Evolutionary conservation across 2,797 vertebrate species (phyloP).

Genomic region (Brachymystax lenok): DNA sequence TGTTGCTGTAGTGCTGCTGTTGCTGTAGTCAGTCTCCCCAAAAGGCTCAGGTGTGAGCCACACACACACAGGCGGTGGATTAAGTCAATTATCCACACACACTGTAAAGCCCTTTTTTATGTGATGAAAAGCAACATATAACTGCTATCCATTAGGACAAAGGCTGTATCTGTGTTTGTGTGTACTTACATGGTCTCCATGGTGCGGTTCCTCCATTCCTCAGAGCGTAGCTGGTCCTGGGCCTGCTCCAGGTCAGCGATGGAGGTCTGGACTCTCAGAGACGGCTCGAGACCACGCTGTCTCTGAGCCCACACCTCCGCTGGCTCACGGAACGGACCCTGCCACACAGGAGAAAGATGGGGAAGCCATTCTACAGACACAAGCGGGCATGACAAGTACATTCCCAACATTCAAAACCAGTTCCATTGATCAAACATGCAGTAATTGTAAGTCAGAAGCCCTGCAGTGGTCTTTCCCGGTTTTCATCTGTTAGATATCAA

Average conservation of each 20-base stretch:
- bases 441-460: background rate
- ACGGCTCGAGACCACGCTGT: constrained; percentile 81
- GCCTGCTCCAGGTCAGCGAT: constrained; percentile 71
- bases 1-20: background rate
- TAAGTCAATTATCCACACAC: background rate
- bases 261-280: constrained; percentile 76
- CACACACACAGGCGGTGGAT: background rate
- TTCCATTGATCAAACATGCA: constrained; percentile 19
- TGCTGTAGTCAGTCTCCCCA: background rate
- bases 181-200: constrained; percentile 75
- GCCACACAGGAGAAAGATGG: constrained; percentile 22
- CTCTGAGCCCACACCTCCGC: constrained; percentile 80
- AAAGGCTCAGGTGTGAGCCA: background rate
- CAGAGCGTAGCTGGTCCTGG: constrained; percentile 64
- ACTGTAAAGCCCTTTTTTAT: background rate
- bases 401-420: background rate
- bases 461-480: too few relatives aligned
- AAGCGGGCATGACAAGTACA: constrained; percentile 22
- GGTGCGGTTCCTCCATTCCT: constrained; percentile 61
- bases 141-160: background rate
- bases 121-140: background rate
- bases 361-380: constrained; percentile 7
- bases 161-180: constrained; percentile 1
- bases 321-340: constrained; percentile 83
- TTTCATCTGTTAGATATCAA: too few relatives aligned